Evolutionary conservation across 1,140 invertebrate genomes (phyloP), one percentile per base, ranked within the genome.

Genomic region (Neoseiulus cucumeris): DNA sequence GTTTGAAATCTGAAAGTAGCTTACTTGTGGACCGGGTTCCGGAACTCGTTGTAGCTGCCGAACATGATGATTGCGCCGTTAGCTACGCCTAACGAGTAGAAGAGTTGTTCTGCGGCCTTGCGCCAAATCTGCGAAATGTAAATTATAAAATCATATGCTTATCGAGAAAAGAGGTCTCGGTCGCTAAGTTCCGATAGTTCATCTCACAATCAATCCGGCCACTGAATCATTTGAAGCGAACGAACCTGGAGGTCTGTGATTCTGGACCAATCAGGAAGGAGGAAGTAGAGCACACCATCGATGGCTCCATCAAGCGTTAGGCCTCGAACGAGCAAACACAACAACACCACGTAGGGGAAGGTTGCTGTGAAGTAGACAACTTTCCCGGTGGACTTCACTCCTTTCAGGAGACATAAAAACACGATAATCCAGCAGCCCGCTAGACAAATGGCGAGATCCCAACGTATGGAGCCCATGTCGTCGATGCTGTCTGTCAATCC

Each of bases 401-500:
- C 77, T 71, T 74, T 76, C 64, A 75, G 66, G 0, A 79, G 69
- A 65, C 75, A 78, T 17, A 77, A 66, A 66, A 75, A 77, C 1
- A 77, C 73, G 44, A 79, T 70, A 7, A 72, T 51, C 78, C 78
- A 79, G 14, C 75, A 73, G 0, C 74, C 65, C 6, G 78, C 67
- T 0, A 79, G 70, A 69, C 75, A 76, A 1, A 77, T 64, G 9
- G 71, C 74, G 7, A 79, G 65, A 67, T 75, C 72, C 76, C 75
- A 79, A 68, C 73, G 71, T 75, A 98, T 91, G 4, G 77, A 80
- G 71, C 89, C 83, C 0, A 90, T 87, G 67, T 84, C 80, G 69
- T 92, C 87, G 44, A 98, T 90, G 73, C 91, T 87, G 71, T 85
- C 81, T 14, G 91, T 91, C 69, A 93, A 68, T 30, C 73, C 69